phyloP scores from a whole-genome alignment of 1,140 invertebrate species.

The Hetaerina americana region DNA sequence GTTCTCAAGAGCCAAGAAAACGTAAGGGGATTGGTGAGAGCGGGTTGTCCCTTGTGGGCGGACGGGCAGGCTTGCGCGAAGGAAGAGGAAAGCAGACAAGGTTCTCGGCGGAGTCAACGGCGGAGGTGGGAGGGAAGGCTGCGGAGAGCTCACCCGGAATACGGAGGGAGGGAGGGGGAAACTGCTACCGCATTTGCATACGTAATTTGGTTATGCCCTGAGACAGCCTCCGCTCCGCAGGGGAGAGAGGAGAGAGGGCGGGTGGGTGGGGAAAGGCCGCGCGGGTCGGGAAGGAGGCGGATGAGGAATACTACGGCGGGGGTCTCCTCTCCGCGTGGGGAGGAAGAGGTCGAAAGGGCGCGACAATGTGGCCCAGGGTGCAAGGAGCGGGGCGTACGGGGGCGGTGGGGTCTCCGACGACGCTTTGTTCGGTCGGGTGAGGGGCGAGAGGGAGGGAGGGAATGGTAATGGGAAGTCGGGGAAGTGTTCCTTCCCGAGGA shows the following conservation, averaged over 20 bases:
- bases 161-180: not conserved
- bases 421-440: not conserved
- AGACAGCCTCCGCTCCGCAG: too few relatives aligned
- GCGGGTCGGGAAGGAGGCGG: too few relatives aligned
- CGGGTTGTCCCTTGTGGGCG: too few relatives aligned
- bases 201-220: constrained; percentile 3
- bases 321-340: not conserved
- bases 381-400: not conserved
- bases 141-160: not conserved
- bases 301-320: too few relatives aligned
- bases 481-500: too few relatives aligned
- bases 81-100: not conserved
- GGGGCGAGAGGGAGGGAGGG: not conserved
- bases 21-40: too few relatives aligned
- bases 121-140: not conserved
- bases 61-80: too few relatives aligned
- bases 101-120: not conserved
- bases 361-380: not conserved
- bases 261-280: not conserved
- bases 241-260: not conserved
- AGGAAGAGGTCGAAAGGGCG: not conserved
- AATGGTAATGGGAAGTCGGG: too few relatives aligned
- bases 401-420: not conserved
- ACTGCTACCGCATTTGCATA: constrained; percentile 4
- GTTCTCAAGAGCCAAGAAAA: too few relatives aligned